Base-by-base conservation (phyloP, 2,888 invertebrate genomes). In the Callyntrura sp. region DNA sequence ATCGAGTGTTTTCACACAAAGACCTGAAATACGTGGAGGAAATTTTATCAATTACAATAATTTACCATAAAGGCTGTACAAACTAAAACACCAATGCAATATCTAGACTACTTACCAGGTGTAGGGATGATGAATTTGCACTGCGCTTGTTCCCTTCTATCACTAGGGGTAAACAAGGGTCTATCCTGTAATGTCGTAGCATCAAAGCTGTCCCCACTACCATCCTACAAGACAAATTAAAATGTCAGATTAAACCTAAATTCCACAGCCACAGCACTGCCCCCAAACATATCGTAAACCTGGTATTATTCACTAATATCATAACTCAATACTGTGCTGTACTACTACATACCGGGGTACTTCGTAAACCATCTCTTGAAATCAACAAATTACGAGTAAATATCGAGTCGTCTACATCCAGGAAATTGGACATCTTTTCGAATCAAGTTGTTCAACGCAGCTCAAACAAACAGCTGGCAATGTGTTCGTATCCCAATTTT, bases 1-100 rank as follows among this genome's bases (percentile, higher is more conserved):
- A 17, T 93, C 93, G 65, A 92, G 91, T 0, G 94, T 93, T 91
- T 94, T 94, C 4, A 94, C 88, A 88, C 94, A 94, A 45, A 94
- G 78, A 1, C 94, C 94, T 94, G 84, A 12, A 88, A 55, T 35
- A 17, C 11, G 55, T 6, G 51, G 20, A 20, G n/a, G 28, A 51
- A 51, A 51, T n/a, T n/a, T n/a, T n/a, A n/a, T 57, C 12, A 55
- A 60, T 14, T 28, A 12, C 28, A 43, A 70, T 51, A 62, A n/a
- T 83, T 60, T 60, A 3, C 9, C 11, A 62, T 25, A 9, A 14
- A 23, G 25, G 25, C 25, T 23, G n/a, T n/a, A 62, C 8, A n/a
- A 51, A 11, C 51, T n/a, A n/a, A n/a, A n/a, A 51, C 51, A 14
- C 9, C 45, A 3, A 57, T 57, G n/a, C n/a, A n/a, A n/a, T n/a